Base-by-base conservation (phyloP, 2,888 invertebrate species). In the Drosophila longiperda region DNA sequence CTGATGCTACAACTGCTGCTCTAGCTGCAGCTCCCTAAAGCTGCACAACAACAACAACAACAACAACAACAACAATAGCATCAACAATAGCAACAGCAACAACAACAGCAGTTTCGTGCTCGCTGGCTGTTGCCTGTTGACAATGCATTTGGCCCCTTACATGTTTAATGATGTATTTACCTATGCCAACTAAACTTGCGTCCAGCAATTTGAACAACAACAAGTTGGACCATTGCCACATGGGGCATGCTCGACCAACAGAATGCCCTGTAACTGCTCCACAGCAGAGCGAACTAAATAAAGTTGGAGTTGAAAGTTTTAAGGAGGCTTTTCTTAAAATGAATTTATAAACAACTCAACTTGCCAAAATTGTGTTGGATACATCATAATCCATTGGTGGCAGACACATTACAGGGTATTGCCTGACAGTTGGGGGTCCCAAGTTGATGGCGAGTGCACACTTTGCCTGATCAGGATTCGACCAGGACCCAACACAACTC, bases 151-250 rank as follows among this genome's bases (percentile, higher is more conserved):
- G 85, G 70, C 38, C 86, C 90, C 90, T 85, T 85, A 85, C 85
- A 85, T 82, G 90, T 89, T 85, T 85, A 85, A 85, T 85, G 90
- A 85, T 85, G 85, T 85, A 85, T 85, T 85, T 85, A 85, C 84
- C 90, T 84, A 73, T 76, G 85, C 88, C 88, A 87, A 87, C 85
- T 87, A 82, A 87, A 79, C 88, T 82, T 72, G 53, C 73, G 55
- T 61, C 38, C 50, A 52, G 33, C 52, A 48, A 57, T 34, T 38
- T 15, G n/a, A 45, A n/a, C 26, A 52, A 32, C 26, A 67, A 29
- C 62, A 68, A 53, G 17, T 26, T 49, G 59, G 45, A 45, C 45
- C 38, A 6, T 29, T 9, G 12, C n/a, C 8, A 6, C 34, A 12
- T n/a, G 20, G 4, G 0, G 29, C 29, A 15, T n/a, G 20, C 11